These are phyloP conservation scores for Palythoa caribaeorum DNA, from an alignment of 92 coral and sea anemone species.

Conservation along the genomic window DNA sequence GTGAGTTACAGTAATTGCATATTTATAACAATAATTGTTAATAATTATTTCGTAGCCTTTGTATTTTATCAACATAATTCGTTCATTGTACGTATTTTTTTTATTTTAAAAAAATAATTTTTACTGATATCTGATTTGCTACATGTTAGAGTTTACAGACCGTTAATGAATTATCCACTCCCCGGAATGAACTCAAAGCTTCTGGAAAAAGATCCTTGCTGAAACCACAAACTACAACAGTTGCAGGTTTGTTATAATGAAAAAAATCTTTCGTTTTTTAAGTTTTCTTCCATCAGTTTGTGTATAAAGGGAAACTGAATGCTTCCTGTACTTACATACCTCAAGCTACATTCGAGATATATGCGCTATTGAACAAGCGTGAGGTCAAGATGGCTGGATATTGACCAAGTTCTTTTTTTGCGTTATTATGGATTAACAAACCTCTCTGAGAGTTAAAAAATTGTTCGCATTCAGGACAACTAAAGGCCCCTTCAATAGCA, in stretches of 20 bases:
- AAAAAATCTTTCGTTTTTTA: background rate
- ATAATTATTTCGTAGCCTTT: background rate
- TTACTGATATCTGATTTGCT: background rate
- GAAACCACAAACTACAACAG: conserved; percentile 8
- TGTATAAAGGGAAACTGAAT: too few relatives aligned
- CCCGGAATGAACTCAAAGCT: background rate
- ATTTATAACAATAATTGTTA: background rate
- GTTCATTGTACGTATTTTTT: background rate
- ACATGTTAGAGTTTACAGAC: background rate
- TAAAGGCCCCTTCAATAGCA: too few relatives aligned
- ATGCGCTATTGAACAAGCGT: too few relatives aligned
- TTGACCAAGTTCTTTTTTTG: too few relatives aligned
- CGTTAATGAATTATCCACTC: background rate
- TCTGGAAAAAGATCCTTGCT: background rate
- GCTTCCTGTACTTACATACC: too few relatives aligned
- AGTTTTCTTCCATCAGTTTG: too few relatives aligned
- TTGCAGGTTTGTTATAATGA: conserved; percentile 23
- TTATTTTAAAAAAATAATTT: background rate
- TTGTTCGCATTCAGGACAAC: too few relatives aligned
- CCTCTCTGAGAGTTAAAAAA: too few relatives aligned
- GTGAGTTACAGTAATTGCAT: background rate
- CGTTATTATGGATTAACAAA: too few relatives aligned
- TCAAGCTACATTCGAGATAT: too few relatives aligned
- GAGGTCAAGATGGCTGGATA: too few relatives aligned
- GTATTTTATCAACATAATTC: background rate